phyloP scores from a whole-genome alignment of 1,140 invertebrate genomes.

The Meloidogyne hapla region DNA sequence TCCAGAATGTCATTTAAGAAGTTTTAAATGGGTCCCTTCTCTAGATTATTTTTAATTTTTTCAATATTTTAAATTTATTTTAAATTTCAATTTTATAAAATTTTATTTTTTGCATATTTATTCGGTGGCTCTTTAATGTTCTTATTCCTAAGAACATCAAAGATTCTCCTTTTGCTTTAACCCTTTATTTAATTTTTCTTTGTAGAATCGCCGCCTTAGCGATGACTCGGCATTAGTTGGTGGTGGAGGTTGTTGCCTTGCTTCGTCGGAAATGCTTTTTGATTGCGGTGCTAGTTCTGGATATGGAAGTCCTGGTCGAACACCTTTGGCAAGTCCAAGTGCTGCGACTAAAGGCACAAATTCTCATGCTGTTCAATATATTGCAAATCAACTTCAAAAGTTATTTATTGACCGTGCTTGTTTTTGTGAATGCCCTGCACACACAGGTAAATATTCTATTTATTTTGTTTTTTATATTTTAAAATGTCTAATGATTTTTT shows the following conservation, averaged over 20 bases:
- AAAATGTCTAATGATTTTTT: too few relatives aligned
- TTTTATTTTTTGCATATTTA: neutral
- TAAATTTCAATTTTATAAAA: neutral
- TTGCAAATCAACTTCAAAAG: conserved; percentile 38
- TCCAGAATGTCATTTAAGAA: too few relatives aligned
- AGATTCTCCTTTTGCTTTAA: too few relatives aligned
- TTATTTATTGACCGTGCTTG: conserved; percentile 34
- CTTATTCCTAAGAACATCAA: neutral
- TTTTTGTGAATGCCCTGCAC: conserved; percentile 23
- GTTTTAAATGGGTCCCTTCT: neutral
- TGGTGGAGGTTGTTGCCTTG: conserved; percentile 13
- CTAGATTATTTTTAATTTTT: too few relatives aligned
- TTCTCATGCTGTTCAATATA: conserved; percentile 12
- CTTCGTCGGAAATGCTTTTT: conserved; percentile 16
- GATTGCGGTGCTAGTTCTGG: conserved; percentile 49
- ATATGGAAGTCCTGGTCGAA: conserved; percentile 38
- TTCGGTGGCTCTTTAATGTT: neutral
- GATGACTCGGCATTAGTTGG: conserved; percentile 11
- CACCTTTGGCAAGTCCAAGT: conserved; percentile 31
- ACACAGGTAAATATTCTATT: neutral
- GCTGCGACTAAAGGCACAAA: conserved; percentile 16
- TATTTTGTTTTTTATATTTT: too few relatives aligned
- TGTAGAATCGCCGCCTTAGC: conserved; percentile 40
- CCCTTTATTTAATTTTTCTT: neutral
- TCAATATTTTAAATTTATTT: neutral